Evolutionary conservation across 1,140 invertebrate genomes (phyloP).

Genomic region (Pentalonia nigronervosa): DNA sequence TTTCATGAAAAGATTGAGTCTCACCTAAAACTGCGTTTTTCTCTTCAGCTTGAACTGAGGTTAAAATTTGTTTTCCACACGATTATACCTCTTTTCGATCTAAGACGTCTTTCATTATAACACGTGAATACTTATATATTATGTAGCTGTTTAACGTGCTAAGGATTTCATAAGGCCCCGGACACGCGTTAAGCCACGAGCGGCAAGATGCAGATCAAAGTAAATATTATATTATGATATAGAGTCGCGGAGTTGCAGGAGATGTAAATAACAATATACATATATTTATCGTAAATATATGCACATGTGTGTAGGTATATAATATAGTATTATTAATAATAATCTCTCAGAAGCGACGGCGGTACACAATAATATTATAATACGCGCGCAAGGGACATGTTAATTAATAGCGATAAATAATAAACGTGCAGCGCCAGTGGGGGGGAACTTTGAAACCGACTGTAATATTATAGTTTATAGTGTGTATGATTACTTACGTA

Average conservation of each 20-base stretch:
- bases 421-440: constrained; percentile 16
- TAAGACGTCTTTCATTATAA: not conserved
- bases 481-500: not conserved
- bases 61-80: not conserved
- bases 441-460: constrained; percentile 31
- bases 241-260: not conserved
- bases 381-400: constrained; percentile 3
- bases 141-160: not conserved
- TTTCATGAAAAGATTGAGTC: no score
- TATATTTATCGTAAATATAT: not conserved
- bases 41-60: not conserved
- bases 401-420: constrained; percentile 49
- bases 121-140: not conserved
- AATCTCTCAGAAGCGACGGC: not conserved
- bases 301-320: not conserved
- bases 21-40: not conserved
- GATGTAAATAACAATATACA: not conserved
- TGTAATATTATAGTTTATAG: not conserved
- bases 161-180: not conserved
- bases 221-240: constrained; percentile 1
- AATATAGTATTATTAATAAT: constrained; percentile 11
- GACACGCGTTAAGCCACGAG: not conserved
- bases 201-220: not conserved
- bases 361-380: not conserved
- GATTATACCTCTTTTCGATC: not conserved